phyloP scores from a whole-genome alignment of 2,113 vertebrate species.

The Ascaphus truei region DNA sequence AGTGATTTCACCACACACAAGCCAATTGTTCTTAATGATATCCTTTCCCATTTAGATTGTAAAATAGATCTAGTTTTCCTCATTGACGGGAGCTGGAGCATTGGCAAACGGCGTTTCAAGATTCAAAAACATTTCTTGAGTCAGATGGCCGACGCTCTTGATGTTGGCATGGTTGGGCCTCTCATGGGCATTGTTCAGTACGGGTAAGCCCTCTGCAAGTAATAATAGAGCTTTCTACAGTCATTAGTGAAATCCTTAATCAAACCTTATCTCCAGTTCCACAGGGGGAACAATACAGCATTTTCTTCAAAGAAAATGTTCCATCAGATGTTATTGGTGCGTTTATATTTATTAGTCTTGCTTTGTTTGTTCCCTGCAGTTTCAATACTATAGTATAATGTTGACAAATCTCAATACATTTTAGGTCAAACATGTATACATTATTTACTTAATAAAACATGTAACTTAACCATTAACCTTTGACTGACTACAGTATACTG shows the following conservation, averaged over 20 bases:
- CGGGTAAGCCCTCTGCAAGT: constrained; percentile 64
- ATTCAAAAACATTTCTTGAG: constrained; percentile 91
- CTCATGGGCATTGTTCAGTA: constrained; percentile 95
- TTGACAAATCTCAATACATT: too few relatives aligned
- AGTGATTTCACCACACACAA: neutral
- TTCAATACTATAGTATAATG: too few relatives aligned
- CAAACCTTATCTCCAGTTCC: too few relatives aligned
- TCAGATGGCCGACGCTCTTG: constrained; percentile 76
- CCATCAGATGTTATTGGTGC: too few relatives aligned
- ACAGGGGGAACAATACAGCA: too few relatives aligned
- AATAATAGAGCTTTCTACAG: neutral
- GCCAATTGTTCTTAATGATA: neutral
- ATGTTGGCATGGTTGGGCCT: constrained; percentile 76
- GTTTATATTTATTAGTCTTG: too few relatives aligned
- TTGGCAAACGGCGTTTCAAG: constrained; percentile 88
- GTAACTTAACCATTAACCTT: too few relatives aligned
- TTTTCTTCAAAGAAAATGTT: too few relatives aligned
- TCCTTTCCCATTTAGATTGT: constrained; percentile 74
- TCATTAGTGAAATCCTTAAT: neutral
- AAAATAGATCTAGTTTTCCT: constrained; percentile 88
- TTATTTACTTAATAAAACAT: too few relatives aligned
- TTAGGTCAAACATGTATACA: too few relatives aligned
- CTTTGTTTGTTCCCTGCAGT: too few relatives aligned
- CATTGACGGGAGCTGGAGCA: constrained; percentile 92
- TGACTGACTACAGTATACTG: too few relatives aligned